A percentile compares a stretch with the other conserved stretches of the same genome.
These are phyloP conservation scores for zebrafish (Danio rerio) DNA, from an alignment of 2,113 vertebrate species.

Conservation along the genomic window GRCz12tu NC_133178.1:22689001-22689500, in stretches of 20 bases:
- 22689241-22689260: neutral
- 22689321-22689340: neutral
- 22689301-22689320: too few relatives aligned
- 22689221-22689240: neutral
- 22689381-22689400: neutral
- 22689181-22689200: neutral
- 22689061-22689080: neutral
- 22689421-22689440: neutral
- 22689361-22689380: neutral
- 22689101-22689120: neutral
- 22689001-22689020: slow-evolving; percentile 46
- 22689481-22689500: too few relatives aligned
- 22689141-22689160: neutral
- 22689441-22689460: too few relatives aligned
- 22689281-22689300: neutral
- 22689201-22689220: neutral
- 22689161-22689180: neutral
- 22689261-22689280: neutral
- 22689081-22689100: neutral
- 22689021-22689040: slow-evolving; percentile 39
- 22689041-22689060: slow-evolving; percentile 28
- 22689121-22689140: neutral
- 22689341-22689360: slow-evolving; percentile 2
- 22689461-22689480: too few relatives aligned
- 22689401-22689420: neutral